Evolutionary conservation across 1,140 invertebrate genomes (phyloP).

Genomic region (Pachypsylla venusta): DNA sequence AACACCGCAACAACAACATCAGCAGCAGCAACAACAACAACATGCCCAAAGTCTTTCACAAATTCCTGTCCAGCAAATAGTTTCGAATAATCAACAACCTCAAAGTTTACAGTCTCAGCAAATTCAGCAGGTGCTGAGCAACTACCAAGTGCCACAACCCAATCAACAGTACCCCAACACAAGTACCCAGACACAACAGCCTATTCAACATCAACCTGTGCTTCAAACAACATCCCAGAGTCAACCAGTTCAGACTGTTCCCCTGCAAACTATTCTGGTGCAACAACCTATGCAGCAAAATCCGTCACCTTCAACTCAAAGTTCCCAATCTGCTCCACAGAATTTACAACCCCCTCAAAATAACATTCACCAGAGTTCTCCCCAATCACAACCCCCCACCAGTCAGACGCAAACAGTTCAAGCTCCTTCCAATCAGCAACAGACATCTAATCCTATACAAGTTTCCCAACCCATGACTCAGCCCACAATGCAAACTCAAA

Average conservation of each 20-base stretch:
- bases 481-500: constrained; percentile 13
- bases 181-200: constrained; percentile 18
- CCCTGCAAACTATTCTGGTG: constrained; percentile 17
- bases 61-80: constrained; percentile 27
- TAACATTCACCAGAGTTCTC: constrained; percentile 2
- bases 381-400: constrained; percentile 25
- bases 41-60: constrained; percentile 28
- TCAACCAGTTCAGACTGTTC: constrained; percentile 16
- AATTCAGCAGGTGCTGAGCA: constrained; percentile 15
- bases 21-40: constrained; percentile 23
- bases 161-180: constrained; percentile 22
- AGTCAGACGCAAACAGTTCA: constrained; percentile 15
- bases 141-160: constrained; percentile 19
- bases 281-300: constrained; percentile 19
- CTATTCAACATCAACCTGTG: constrained; percentile 12
- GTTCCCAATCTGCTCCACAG: constrained; percentile 7
- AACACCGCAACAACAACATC: background rate
- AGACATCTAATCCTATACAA: constrained; percentile 16
- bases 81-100: constrained; percentile 17
- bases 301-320: constrained; percentile 7
- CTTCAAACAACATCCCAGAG: constrained; percentile 17
- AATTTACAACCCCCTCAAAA: background rate
- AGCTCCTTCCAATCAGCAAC: constrained; percentile 15
- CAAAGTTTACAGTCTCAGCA: constrained; percentile 18
- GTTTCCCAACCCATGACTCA: constrained; percentile 12